These are phyloP conservation scores for Sturmia bella DNA, from an alignment of 2,888 invertebrate genomes.

Conservation along the genomic window DNA sequence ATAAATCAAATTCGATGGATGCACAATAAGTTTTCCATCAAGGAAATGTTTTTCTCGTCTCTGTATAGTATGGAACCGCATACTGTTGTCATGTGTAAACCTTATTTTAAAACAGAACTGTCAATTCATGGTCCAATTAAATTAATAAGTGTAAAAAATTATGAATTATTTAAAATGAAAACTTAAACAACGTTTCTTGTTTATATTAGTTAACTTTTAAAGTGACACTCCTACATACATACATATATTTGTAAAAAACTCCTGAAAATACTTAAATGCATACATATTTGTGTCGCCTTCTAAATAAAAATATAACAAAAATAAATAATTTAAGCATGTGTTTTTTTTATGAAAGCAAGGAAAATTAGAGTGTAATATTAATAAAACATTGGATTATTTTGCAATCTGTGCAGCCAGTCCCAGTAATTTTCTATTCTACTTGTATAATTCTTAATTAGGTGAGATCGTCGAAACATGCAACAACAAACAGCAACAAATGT, in stretches of 20 bases:
- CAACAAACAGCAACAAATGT: too few relatives aligned
- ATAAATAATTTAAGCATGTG: neutral
- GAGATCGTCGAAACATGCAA: too few relatives aligned
- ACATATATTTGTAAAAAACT: conserved; percentile 19
- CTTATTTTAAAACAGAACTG: conserved; percentile 69
- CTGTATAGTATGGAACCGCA: too few relatives aligned
- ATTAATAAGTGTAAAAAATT: conserved; percentile 75
- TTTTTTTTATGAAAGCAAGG: neutral
- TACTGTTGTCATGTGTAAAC: neutral
- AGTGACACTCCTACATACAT: too few relatives aligned
- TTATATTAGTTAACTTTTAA: conserved; percentile 62
- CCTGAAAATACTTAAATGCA: conserved; percentile 4
- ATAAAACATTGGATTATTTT: too few relatives aligned
- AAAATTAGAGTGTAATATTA: too few relatives aligned
- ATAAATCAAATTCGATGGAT: too few relatives aligned
- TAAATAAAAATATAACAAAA: conserved; percentile 44
- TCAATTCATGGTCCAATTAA: conserved; percentile 80
- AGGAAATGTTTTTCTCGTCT: too few relatives aligned
- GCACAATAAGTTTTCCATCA: too few relatives aligned
- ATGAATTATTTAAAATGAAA: conserved; percentile 39
- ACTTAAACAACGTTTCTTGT: conserved; percentile 35
- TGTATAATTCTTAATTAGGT: too few relatives aligned
- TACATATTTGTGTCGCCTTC: conserved; percentile 64
- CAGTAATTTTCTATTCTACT: too few relatives aligned
- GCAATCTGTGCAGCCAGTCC: too few relatives aligned